phyloP scores from a whole-genome alignment of 2,113 vertebrate species.

The Cinclus cinclus region DNA sequence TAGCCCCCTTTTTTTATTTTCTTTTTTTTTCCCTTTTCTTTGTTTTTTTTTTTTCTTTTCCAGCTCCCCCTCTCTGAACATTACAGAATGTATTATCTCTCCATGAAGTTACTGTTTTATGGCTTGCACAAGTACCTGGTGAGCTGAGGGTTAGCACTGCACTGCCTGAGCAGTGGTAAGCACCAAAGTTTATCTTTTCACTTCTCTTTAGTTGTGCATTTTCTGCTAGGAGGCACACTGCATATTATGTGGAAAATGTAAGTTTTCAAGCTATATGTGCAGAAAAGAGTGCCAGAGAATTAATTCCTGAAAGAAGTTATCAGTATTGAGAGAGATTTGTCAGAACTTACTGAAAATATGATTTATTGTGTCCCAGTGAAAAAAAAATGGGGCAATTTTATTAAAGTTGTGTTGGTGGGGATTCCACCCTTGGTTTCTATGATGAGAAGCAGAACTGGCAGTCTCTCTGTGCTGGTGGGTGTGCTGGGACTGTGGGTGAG shows the following conservation, averaged over 20 bases:
- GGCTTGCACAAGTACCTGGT: not conserved
- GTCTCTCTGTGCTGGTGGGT: not conserved
- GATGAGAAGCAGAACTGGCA: not conserved
- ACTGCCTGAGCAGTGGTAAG: not conserved
- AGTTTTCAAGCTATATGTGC: not conserved
- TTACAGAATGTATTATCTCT: not conserved
- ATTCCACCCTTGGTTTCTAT: fast-evolving
- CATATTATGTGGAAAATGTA: not conserved
- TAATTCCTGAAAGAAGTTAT: not conserved
- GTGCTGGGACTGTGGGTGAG: not conserved
- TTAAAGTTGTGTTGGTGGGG: not conserved
- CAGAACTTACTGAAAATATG: not conserved
- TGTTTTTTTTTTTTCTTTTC: not conserved
- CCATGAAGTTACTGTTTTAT: not conserved
- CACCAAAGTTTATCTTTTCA: not conserved
- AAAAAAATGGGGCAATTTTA: not conserved
- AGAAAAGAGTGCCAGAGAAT: not conserved
- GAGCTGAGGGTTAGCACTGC: not conserved
- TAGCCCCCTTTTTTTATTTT: fast-evolving
- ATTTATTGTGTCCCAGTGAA: not conserved
- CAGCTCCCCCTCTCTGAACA: fast-evolving
- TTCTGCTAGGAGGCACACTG: not conserved
- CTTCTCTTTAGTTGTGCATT: not conserved
- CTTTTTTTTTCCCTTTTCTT: too few relatives aligned
- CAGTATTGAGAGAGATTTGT: not conserved